These are phyloP conservation scores for Dermolepida albohirtum DNA, from an alignment of 2,888 invertebrate species.

Conservation along the genomic window DNA sequence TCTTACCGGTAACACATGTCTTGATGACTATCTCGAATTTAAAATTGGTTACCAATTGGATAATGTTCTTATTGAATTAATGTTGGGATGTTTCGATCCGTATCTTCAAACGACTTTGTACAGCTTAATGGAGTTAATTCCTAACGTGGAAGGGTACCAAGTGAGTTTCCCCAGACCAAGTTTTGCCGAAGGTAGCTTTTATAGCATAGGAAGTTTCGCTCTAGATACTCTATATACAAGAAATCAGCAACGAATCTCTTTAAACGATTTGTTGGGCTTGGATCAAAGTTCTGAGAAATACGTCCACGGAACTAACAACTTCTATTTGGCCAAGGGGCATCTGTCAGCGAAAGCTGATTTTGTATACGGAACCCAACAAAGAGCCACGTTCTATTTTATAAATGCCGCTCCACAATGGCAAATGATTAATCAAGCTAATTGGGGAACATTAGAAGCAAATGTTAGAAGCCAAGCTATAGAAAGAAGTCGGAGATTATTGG, in stretches of 20 bases:
- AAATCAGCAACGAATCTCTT: slow-evolving; percentile 54
- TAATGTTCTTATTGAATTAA: slow-evolving; percentile 65
- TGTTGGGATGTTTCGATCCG: slow-evolving; percentile 70
- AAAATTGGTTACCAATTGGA: slow-evolving; percentile 68
- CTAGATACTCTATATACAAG: slow-evolving; percentile 59
- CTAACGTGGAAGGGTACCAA: slow-evolving; percentile 66
- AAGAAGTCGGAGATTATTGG: slow-evolving; percentile 58
- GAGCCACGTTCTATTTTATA: slow-evolving; percentile 73
- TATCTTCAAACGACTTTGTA: slow-evolving; percentile 67
- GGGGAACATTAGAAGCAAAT: slow-evolving; percentile 68
- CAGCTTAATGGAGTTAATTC: slow-evolving; percentile 66
- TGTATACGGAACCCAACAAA: slow-evolving; percentile 70
- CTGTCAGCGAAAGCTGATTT: slow-evolving; percentile 74
- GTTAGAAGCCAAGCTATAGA: slow-evolving; percentile 64
- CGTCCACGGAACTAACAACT: slow-evolving; percentile 62
- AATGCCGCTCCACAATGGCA: slow-evolving; percentile 79
- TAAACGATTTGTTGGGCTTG: slow-evolving; percentile 58
- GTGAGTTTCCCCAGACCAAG: slow-evolving; percentile 66
- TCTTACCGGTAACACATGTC: slow-evolving; percentile 65
- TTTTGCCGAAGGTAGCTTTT: slow-evolving; percentile 68
- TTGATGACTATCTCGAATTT: slow-evolving; percentile 60
- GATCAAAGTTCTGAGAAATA: slow-evolving; percentile 60
- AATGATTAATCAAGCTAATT: slow-evolving; percentile 71
- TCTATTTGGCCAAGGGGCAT: slow-evolving; percentile 71
- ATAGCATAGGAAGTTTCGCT: slow-evolving; percentile 56